These are phyloP conservation scores for Petrosia ficiformis DNA, from an alignment of 37 sponge, comb jelly and placozoan genomes.

Conservation along the genomic window DNA sequence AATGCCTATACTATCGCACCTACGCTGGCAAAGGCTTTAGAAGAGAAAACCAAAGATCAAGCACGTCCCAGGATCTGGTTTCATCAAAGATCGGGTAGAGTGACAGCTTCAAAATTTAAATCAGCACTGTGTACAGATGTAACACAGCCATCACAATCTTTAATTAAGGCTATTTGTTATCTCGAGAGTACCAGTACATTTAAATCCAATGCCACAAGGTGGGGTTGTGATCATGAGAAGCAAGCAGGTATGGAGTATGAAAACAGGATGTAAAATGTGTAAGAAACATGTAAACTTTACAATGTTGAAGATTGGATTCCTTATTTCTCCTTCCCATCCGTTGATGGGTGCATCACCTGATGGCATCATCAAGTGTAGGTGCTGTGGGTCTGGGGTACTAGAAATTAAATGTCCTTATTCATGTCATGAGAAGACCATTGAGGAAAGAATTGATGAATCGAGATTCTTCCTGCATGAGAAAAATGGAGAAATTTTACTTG, in stretches of 20 bases:
- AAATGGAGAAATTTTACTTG: neutral
- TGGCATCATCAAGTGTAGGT: conserved; percentile 34
- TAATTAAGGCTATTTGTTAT: conserved; percentile 49
- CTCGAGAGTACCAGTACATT: conserved; percentile 36
- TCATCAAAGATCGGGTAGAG: conserved; percentile 55
- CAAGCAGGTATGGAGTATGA: conserved; percentile 25
- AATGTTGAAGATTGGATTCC: conserved; percentile 17
- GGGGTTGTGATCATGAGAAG: conserved; percentile 53
- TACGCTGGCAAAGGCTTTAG: conserved; percentile 15
- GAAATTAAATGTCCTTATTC: conserved; percentile 58
- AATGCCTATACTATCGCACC: conserved; percentile 12
- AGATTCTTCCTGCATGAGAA: conserved; percentile 14
- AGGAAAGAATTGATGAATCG: conserved; percentile 7
- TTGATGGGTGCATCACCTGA: conserved; percentile 57
- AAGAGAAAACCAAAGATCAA: conserved; percentile 30
- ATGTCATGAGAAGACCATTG: conserved; percentile 18
- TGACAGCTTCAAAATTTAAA: conserved; percentile 53
- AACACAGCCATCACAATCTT: conserved; percentile 35
- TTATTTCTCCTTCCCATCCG: conserved; percentile 21
- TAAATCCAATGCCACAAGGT: conserved; percentile 21
- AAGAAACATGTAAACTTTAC: conserved; percentile 14
- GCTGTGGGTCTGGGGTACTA: conserved; percentile 47
- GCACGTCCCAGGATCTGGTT: conserved; percentile 40
- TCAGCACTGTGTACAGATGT: conserved; percentile 29
- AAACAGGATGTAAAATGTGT: neutral